Base-by-base conservation (phyloP, 2,888 invertebrate genomes). In the Marasmarcha lunaedactyla region DNA sequence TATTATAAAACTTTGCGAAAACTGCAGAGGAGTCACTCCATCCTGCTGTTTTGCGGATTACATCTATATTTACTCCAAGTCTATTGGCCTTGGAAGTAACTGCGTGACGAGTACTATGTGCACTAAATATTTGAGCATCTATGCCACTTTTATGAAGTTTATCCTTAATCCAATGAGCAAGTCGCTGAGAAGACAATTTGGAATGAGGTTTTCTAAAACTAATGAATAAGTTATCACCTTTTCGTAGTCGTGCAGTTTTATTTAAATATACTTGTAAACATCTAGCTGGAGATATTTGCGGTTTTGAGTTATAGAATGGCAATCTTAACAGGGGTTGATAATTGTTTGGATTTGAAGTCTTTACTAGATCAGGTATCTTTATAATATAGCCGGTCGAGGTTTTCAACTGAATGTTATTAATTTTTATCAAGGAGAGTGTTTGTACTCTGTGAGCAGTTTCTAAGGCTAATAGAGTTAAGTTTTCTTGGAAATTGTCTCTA, bases 291-390 rank as follows among this genome's bases (percentile, higher is more conserved):
- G 35, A 39, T 12, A 39, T 39, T 26, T 26, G 7, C 2, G 26
- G 26, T 7, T 15, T 11, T 13, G 6, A n/a, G 9, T 27, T 15
- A 27, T 26, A 39, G 27, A 26, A 35, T n/a, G 39, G 39, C 11
- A 39, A 14, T 12, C 15, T 35, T 5, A 39, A 12, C 5, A 39
- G 7, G 12, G 39, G 39, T 27, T 39, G 39, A 27, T 1, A 14
- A 5, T 35, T 1, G 36, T 42, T 15, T n/a, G 35, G 42, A 3
- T 15, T 36, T 1, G 44, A 38, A 3, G 44, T 44, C 35, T 44
- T 44, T 9, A 44, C 39, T 11, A 41, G 9, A 35, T 44, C 41
- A 1, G 39, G 34, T 26, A 44, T 44, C 10, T 39, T 37, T n/a
- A 44, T 44, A 1, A 35, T 15, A 44, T 41, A n/a, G 15, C 35